These are phyloP conservation scores for Halcyon leucocephala DNA, from an alignment of 2,797 vertebrate species.

Conservation along the genomic window DNA sequence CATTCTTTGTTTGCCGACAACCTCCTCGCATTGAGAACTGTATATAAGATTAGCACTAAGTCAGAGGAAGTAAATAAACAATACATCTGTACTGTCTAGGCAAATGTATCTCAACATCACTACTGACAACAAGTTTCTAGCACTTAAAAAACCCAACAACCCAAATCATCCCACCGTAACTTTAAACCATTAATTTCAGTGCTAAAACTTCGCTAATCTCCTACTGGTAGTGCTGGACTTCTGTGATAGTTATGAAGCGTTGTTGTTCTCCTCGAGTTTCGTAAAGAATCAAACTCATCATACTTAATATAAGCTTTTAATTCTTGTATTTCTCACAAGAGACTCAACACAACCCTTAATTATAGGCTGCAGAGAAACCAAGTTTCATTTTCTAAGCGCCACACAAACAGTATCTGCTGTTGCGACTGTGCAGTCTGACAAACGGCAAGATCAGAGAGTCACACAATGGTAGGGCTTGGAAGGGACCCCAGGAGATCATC, in stretches of 20 bases:
- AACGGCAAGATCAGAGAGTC: background rate
- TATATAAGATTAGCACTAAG: background rate
- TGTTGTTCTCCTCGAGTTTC: background rate
- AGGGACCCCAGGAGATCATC: background rate
- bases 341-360: background rate
- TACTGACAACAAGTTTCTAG: background rate
- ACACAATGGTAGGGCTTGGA: background rate
- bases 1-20: constrained; percentile 2
- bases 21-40: background rate
- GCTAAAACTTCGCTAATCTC: background rate
- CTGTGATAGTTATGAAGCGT: background rate
- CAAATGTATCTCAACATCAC: background rate
- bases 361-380: background rate
- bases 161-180: background rate
- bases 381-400: background rate
- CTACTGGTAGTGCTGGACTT: background rate
- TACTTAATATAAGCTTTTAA: background rate
- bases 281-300: background rate
- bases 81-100: background rate
- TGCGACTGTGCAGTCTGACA: background rate
- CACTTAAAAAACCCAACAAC: background rate
- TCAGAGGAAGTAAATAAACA: background rate
- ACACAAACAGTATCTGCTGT: background rate
- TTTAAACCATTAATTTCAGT: background rate
- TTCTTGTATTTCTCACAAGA: background rate